Percentiles rank a stretch among this genome's conserved stretches.
Evolutionary conservation across 2,888 invertebrate genomes (phyloP).

Genomic region (Abscondita cerata): DNA sequence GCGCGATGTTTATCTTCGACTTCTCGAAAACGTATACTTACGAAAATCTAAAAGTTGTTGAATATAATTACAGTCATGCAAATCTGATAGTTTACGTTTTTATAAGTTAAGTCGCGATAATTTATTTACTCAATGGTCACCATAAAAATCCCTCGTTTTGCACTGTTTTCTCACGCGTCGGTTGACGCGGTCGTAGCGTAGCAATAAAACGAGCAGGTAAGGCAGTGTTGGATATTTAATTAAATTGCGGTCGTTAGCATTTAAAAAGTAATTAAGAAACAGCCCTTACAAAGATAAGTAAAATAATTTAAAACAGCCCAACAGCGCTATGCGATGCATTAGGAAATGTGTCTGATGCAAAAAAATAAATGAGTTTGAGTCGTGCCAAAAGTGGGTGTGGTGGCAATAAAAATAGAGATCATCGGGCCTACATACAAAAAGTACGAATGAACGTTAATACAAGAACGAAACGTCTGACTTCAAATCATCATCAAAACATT

Average conservation of each 20-base stretch:
- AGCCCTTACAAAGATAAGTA: conserved; percentile 40
- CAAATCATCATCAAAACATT: conserved; percentile 1
- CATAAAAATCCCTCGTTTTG: conserved; percentile 29
- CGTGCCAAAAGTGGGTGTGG: conserved; percentile 50
- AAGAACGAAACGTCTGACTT: conserved; percentile 7
- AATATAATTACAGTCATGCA: conserved; percentile 6
- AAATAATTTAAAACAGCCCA: conserved; percentile 42
- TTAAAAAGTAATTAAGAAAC: conserved; percentile 44
- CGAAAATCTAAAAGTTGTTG: conserved; percentile 6
- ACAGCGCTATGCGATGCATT: conserved; percentile 35
- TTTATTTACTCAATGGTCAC: conserved; percentile 23
- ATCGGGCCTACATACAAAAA: conserved; percentile 11
- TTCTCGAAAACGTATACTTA: background rate
- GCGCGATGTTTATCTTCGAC: no score
- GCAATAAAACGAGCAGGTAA: conserved; percentile 33
- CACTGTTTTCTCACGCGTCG: conserved; percentile 28
- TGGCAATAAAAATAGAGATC: conserved; percentile 39
- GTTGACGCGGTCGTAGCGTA: conserved; percentile 23
- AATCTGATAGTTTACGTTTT: conserved; percentile 8
- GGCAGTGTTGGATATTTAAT: conserved; percentile 34
- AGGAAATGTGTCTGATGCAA: conserved; percentile 39
- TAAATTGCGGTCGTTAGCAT: conserved; percentile 38
- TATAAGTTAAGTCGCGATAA: conserved; percentile 13
- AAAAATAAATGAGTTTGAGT: conserved; percentile 48
- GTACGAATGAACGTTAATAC: conserved; percentile 9